Conservation (phyloP, 2,113 vertebrate species). For the Spilogale gracilis region DNA sequence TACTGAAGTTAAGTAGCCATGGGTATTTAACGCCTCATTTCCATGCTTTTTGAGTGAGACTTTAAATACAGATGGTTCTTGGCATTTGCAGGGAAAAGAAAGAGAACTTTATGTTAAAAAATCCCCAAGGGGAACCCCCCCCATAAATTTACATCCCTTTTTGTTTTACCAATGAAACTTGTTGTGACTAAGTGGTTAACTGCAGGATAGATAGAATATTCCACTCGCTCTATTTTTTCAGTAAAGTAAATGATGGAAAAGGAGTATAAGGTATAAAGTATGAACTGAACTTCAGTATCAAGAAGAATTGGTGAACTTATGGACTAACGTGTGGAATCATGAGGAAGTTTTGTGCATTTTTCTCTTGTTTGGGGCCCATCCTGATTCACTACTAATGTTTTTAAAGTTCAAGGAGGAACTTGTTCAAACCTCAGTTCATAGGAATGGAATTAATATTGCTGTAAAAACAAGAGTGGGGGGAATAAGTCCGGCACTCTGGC, state of each 20-base stretch:
- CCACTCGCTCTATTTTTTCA: background rate
- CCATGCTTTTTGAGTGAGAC: background rate
- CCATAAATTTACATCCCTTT: background rate
- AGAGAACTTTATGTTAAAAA: constrained; percentile 36
- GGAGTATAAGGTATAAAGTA: background rate
- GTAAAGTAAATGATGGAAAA: constrained; percentile 30
- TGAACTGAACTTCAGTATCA: no score
- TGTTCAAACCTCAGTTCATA: constrained; percentile 75
- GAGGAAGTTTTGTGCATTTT: background rate
- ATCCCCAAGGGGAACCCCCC: background rate
- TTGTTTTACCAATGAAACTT: constrained; percentile 32
- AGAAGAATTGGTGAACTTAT: background rate
- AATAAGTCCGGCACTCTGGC: constrained; percentile 20
- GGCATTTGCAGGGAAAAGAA: background rate
- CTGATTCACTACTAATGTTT: constrained; percentile 60
- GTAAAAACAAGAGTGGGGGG: constrained; percentile 14
- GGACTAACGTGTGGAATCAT: background rate
- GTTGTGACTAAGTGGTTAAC: background rate
- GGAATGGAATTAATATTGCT: constrained; percentile 69
- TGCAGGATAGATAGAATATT: background rate
- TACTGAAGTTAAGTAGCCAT: background rate
- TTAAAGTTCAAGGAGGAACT: constrained; percentile 53
- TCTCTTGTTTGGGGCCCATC: background rate
- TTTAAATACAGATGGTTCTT: background rate
- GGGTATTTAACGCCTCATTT: background rate